Conservation (phyloP, 1,140 invertebrate species). For the Tenebrio molitor region DNA sequence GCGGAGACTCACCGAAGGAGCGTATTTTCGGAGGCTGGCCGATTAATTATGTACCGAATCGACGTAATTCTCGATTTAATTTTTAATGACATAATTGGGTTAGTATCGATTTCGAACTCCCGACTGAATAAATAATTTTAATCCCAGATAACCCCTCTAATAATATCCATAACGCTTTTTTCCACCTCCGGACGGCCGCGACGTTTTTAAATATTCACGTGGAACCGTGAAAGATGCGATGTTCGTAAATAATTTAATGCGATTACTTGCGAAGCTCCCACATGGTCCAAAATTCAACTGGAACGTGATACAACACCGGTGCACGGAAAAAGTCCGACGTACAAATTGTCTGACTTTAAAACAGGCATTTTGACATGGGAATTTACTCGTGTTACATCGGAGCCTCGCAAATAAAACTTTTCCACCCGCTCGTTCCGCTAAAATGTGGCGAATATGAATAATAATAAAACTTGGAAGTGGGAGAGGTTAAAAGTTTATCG, state of each 20-base stretch:
- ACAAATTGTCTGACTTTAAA: slow-evolving; percentile 16
- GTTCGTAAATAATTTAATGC: slow-evolving; percentile 21
- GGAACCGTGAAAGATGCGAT: slow-evolving; percentile 26
- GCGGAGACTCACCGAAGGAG: neutral
- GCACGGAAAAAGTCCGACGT: slow-evolving; percentile 8
- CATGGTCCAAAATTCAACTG: slow-evolving; percentile 28
- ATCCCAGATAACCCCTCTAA: slow-evolving; percentile 38
- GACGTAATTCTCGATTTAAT: slow-evolving; percentile 32
- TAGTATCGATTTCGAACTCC: slow-evolving; percentile 34
- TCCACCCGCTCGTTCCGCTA: neutral
- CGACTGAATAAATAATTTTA: slow-evolving; percentile 38
- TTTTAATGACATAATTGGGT: slow-evolving; percentile 36
- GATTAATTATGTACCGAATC: slow-evolving; percentile 29
- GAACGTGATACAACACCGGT: slow-evolving; percentile 18
- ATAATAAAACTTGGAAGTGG: slow-evolving; percentile 30
- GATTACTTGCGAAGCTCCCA: slow-evolving; percentile 35
- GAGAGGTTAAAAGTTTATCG: slow-evolving; percentile 23
- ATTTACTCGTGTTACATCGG: slow-evolving; percentile 23
- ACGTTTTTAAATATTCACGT: slow-evolving; percentile 31
- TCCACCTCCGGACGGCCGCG: slow-evolving; percentile 19
- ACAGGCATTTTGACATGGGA: slow-evolving; percentile 29
- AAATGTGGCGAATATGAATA: slow-evolving; percentile 30
- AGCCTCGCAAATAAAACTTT: slow-evolving; percentile 30
- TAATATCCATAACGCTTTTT: slow-evolving; percentile 39
- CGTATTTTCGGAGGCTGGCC: slow-evolving; percentile 30